Conservation (phyloP, 2,888 invertebrate species). For the Schizaphis graminum region DNA sequence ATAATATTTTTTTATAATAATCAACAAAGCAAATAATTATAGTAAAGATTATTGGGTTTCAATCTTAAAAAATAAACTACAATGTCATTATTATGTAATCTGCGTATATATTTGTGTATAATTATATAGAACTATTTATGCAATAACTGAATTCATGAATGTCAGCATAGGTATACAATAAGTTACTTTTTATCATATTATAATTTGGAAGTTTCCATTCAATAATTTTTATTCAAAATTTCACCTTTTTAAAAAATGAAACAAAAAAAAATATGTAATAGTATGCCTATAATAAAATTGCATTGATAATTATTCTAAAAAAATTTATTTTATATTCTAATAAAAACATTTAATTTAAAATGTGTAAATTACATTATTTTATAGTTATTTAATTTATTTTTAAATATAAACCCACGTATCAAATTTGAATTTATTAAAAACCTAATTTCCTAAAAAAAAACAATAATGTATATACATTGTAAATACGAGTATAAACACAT, state of each 20-base stretch:
- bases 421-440: background rate
- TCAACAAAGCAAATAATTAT: no score
- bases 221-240: background rate
- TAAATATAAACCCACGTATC: background rate
- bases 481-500: no score
- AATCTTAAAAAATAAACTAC: no score
- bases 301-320: no score
- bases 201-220: background rate
- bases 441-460: background rate
- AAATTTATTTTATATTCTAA: background rate
- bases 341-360: background rate
- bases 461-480: no score
- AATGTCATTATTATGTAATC: no score
- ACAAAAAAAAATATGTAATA: no score
- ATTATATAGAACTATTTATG: background rate
- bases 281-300: no score
- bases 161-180: background rate
- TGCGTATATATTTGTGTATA: background rate
- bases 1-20: no score
- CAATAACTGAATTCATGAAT: background rate
- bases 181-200: background rate
- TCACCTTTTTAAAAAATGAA: no score
- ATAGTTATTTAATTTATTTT: background rate
- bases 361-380: background rate
- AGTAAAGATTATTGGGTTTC: no score